Conservation (phyloP, 2,888 invertebrate genomes). For the Saturnia pavonia region DNA sequence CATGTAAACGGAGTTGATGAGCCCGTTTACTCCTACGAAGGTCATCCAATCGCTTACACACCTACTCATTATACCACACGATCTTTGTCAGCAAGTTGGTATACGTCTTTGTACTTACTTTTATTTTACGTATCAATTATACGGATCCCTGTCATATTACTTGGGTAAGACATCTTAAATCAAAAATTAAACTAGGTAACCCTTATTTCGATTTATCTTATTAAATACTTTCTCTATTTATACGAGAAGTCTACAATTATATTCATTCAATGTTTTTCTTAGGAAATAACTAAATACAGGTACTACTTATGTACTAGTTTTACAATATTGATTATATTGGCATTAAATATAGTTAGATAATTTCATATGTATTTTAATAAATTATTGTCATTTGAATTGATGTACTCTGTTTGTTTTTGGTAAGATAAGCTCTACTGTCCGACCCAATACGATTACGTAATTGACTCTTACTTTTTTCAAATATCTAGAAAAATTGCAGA, state of each 20-base stretch:
- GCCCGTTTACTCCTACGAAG: constrained; percentile 66
- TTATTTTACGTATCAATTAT: background rate
- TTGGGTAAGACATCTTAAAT: background rate
- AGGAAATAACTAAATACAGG: background rate
- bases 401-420: background rate
- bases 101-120: background rate
- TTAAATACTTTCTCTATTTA: background rate
- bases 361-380: constrained; percentile 47
- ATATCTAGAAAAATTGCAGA: constrained; percentile 33
- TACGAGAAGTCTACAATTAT: background rate
- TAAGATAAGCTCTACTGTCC: constrained; percentile 31
- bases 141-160: background rate
- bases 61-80: constrained; percentile 45
- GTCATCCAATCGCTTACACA: constrained; percentile 62
- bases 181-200: background rate
- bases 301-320: background rate
- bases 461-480: constrained; percentile 48
- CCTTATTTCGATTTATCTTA: background rate
- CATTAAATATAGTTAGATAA: constrained; percentile 28
- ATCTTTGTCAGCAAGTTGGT: constrained; percentile 36
- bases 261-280: background rate
- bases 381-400: constrained; percentile 42
- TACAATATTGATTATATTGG: background rate
- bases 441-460: constrained; percentile 33
- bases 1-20: constrained; percentile 61